These are phyloP conservation scores for Melipona bicolor DNA, from an alignment of 2,888 invertebrate species.

Conservation along the genomic window DNA sequence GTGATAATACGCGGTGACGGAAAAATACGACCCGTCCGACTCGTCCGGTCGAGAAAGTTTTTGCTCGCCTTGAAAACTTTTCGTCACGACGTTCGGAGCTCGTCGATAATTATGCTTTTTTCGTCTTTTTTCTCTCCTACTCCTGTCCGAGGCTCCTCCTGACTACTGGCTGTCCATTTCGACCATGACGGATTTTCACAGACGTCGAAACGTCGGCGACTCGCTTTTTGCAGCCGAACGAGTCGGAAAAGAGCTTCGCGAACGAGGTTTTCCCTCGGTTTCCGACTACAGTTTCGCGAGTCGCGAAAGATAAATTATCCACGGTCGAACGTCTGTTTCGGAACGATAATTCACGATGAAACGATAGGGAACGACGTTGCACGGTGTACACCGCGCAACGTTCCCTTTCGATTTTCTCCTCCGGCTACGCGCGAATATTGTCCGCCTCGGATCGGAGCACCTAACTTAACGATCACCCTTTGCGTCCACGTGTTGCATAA, in stretches of 20 bases:
- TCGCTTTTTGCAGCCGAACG: too few relatives aligned
- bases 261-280: neutral
- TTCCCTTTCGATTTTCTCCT: neutral
- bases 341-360: neutral
- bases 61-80: slow-evolving; percentile 17
- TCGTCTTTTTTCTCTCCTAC: neutral
- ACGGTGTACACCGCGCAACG: neutral
- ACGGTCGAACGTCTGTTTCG: too few relatives aligned
- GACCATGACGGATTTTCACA: neutral
- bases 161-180: neutral
- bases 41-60: slow-evolving; percentile 10
- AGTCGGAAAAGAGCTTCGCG: neutral
- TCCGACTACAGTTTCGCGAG: neutral
- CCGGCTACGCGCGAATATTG: neutral
- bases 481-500: slow-evolving; percentile 9
- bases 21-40: slow-evolving; percentile 27
- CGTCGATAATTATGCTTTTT: slow-evolving; percentile 17
- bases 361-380: neutral
- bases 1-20: slow-evolving; percentile 47
- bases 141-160: neutral
- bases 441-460: neutral
- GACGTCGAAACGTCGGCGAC: neutral
- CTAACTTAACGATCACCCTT: slow-evolving; percentile 35
- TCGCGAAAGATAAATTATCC: neutral
- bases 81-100: slow-evolving; percentile 12